Conservation (phyloP, 2,888 invertebrate genomes). For the Stenoptilia bipunctidactyla region DNA sequence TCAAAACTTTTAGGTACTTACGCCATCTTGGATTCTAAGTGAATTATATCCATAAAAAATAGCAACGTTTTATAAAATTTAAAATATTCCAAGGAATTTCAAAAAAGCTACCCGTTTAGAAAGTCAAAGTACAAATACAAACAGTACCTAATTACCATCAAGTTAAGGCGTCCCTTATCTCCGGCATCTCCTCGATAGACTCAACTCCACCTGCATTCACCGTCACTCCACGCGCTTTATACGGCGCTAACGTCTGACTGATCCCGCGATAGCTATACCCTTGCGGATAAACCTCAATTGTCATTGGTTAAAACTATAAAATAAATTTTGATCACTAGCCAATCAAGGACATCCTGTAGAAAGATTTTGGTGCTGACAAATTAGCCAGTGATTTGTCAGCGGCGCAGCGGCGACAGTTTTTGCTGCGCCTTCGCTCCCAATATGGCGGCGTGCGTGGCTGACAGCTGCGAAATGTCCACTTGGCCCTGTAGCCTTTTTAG, state of each 20-base stretch:
- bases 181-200: too few relatives aligned
- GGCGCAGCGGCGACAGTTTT: conserved; percentile 42
- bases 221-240: conserved; percentile 4
- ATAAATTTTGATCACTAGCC: neutral
- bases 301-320: too few relatives aligned
- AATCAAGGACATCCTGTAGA: conserved; percentile 17
- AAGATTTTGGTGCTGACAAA: conserved; percentile 35
- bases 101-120: conserved; percentile 8
- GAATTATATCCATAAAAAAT: too few relatives aligned
- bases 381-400: conserved; percentile 63
- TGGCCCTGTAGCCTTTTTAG: conserved; percentile 24
- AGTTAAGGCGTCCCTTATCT: too few relatives aligned
- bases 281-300: too few relatives aligned
- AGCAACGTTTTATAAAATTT: too few relatives aligned
- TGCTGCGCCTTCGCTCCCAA: conserved; percentile 46
- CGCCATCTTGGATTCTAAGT: too few relatives aligned
- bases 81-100: too few relatives aligned
- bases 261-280: too few relatives aligned
- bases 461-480: conserved; percentile 12
- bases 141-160: neutral
- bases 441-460: conserved; percentile 30
- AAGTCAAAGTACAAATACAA: neutral
- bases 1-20: too few relatives aligned
- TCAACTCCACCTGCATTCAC: neutral
- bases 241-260: too few relatives aligned